Conservation (phyloP, 2,797 vertebrate genomes). For the Perdix hodgsoniae region DNA sequence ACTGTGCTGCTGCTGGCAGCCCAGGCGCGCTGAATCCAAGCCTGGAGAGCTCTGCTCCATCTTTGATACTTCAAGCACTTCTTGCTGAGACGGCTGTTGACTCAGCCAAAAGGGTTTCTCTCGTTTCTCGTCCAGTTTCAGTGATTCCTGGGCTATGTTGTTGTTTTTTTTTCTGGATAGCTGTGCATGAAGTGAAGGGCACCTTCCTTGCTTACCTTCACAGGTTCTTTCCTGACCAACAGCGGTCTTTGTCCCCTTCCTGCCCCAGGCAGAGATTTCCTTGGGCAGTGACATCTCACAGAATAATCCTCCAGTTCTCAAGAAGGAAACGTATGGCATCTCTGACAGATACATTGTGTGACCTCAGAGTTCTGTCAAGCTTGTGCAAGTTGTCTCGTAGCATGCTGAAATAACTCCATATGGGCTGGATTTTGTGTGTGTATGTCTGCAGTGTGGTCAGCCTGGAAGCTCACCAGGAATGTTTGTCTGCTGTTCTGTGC, state of each 20-base stretch:
- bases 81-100: not conserved
- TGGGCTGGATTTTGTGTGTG: not conserved
- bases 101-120: not conserved
- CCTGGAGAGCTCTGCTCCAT: not conserved
- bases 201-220: not conserved
- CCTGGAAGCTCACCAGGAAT: conserved; percentile 13
- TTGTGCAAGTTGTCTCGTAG: not conserved
- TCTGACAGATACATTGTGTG: not conserved
- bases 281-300: not conserved
- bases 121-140: not conserved
- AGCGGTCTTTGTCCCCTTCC: not conserved
- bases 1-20: not conserved
- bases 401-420: not conserved
- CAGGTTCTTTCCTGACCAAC: not conserved
- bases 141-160: not conserved
- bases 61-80: not conserved
- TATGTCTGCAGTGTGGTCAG: conserved; percentile 42
- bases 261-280: not conserved
- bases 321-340: not conserved
- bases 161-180: not conserved
- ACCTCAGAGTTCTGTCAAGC: not conserved
- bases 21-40: not conserved
- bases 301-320: not conserved
- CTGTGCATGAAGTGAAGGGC: not conserved
- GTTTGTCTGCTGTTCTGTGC: conserved; percentile 30